Evolutionary conservation across 2,888 invertebrate genomes (phyloP).

Genomic region (Netelia melanura): DNA sequence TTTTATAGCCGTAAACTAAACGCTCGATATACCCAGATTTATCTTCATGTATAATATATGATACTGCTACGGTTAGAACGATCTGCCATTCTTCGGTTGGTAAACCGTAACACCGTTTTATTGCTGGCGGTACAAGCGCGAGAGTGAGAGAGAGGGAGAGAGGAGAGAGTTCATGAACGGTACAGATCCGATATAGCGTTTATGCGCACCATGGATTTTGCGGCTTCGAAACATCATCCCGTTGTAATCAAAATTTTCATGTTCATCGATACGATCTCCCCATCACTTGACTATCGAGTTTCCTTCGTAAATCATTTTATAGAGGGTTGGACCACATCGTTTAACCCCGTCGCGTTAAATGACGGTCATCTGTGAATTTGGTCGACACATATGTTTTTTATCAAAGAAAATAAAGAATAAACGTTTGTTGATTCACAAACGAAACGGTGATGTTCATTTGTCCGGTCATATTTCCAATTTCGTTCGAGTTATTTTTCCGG

Average conservation of each 20-base stretch:
- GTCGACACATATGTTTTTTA: too few species aligned
- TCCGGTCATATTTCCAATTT: too few species aligned
- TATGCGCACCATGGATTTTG: background rate
- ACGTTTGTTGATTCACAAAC: too few species aligned
- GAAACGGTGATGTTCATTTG: too few species aligned
- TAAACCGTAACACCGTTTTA: conserved; percentile 30
- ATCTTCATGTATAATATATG: conserved; percentile 3
- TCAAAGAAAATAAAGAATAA: too few species aligned
- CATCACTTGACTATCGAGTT: too few species aligned
- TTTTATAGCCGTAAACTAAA: conserved; percentile 62
- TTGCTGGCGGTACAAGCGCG: background rate
- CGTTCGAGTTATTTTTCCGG: too few species aligned
- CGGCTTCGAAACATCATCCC: conserved; percentile 11
- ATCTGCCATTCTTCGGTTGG: conserved; percentile 27
- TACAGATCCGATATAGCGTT: too few species aligned
- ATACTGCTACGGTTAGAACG: conserved; percentile 9
- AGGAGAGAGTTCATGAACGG: background rate
- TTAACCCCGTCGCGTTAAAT: too few species aligned
- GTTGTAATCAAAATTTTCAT: conserved; percentile 16
- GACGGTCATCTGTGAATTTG: too few species aligned
- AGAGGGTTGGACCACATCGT: too few species aligned
- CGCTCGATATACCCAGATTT: conserved; percentile 42
- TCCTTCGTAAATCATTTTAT: too few species aligned
- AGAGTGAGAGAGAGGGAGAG: background rate
- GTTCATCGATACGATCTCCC: background rate